These are phyloP conservation scores for Cyphomyrmex costatus DNA, from an alignment of 1,140 invertebrate genomes.

Conservation along the genomic window DNA sequence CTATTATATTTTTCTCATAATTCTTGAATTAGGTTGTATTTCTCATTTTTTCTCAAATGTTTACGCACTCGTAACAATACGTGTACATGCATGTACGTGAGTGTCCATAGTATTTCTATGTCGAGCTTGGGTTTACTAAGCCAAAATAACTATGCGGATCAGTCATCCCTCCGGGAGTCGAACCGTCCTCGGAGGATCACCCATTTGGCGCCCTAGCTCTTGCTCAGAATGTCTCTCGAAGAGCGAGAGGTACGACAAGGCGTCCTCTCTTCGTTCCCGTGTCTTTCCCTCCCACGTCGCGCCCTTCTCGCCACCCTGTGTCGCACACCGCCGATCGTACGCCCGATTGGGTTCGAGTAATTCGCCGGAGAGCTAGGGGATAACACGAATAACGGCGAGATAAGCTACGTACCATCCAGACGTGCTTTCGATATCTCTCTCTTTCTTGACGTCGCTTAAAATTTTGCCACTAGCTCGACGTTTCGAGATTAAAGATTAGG, in stretches of 20 bases:
- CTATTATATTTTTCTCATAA: not conserved
- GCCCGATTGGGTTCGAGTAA: constrained; percentile 59
- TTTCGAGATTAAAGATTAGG: constrained; percentile 10
- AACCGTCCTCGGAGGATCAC: constrained; percentile 72
- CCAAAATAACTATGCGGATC: constrained; percentile 31
- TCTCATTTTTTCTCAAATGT: not conserved
- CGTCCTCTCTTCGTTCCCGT: constrained; percentile 16
- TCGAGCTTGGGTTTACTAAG: constrained; percentile 4
- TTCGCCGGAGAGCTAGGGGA: constrained; percentile 53
- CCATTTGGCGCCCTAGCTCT: constrained; percentile 78
- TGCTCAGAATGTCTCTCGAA: constrained; percentile 39
- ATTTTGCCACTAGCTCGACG: constrained; percentile 16
- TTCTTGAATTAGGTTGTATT: not conserved
- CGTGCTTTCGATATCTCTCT: constrained; percentile 31
- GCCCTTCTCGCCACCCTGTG: not conserved
- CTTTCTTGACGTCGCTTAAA: not conserved
- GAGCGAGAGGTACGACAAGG: constrained; percentile 39
- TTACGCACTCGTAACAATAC: not conserved
- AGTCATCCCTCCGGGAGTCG: constrained; percentile 24
- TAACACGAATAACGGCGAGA: constrained; percentile 59
- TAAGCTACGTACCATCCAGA: constrained; percentile 54
- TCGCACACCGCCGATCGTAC: constrained; percentile 49
- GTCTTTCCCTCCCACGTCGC: constrained; percentile 6
- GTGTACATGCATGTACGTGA: not conserved
- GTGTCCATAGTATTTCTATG: not conserved